phyloP scores from a whole-genome alignment of 2,888 invertebrate genomes.

The Callimorpha dominula region DNA sequence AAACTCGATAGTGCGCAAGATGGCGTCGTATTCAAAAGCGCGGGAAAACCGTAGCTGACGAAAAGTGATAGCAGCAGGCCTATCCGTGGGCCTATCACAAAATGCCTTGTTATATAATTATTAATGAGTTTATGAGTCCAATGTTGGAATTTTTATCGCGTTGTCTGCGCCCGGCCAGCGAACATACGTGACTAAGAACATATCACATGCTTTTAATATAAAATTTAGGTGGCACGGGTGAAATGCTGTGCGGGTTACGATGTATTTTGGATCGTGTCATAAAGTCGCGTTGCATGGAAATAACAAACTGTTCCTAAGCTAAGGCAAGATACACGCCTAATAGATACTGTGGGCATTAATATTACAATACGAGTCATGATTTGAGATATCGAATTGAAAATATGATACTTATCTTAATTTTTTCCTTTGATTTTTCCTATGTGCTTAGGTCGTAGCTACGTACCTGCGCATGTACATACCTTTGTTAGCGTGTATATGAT shows the following conservation, averaged over 20 bases:
- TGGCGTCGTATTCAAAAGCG: conserved; percentile 68
- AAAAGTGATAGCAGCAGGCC: conserved; percentile 44
- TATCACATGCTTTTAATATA: conserved; percentile 76
- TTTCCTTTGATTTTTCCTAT: too few species aligned
- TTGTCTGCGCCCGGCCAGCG: conserved; percentile 75
- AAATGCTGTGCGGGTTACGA: conserved; percentile 67
- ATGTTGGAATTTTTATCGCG: conserved; percentile 71
- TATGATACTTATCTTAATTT: neutral
- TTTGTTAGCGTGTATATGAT: too few species aligned
- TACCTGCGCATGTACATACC: too few species aligned
- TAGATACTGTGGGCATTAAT: neutral
- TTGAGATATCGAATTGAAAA: neutral
- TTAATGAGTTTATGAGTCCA: conserved; percentile 59
- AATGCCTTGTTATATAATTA: conserved; percentile 54
- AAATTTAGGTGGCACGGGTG: conserved; percentile 77
- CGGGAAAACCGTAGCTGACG: conserved; percentile 65
- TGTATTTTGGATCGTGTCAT: conserved; percentile 78
- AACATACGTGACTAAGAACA: conserved; percentile 77
- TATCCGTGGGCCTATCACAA: conserved; percentile 49
- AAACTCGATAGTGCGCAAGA: conserved; percentile 59
- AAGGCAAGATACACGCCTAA: conserved; percentile 30
- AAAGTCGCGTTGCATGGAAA: conserved; percentile 64
- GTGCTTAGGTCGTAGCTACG: too few species aligned
- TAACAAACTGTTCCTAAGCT: conserved; percentile 51
- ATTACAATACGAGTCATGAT: neutral